phyloP scores from a whole-genome alignment of 2,113 vertebrate species.

The Pomatostomus ruficeps region DNA sequence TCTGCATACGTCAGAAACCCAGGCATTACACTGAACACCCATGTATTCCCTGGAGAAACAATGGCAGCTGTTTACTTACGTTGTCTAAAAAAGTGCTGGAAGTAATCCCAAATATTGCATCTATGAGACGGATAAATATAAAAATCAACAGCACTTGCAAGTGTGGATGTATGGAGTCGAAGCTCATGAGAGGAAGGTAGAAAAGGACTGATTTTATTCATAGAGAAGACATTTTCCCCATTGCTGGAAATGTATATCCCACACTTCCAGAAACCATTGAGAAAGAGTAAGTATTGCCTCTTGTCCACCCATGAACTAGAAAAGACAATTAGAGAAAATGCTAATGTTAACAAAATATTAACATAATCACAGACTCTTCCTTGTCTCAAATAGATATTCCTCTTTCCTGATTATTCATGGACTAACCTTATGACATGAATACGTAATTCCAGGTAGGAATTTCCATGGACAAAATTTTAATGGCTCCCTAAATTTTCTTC shows the following conservation, averaged over 20 bases:
- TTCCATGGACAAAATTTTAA: not conserved
- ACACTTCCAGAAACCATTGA: not conserved
- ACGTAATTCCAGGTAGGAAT: not conserved
- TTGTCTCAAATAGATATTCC: not conserved
- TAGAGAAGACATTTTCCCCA: not conserved
- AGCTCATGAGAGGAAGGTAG: not conserved
- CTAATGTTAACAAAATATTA: not conserved
- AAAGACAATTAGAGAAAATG: not conserved
- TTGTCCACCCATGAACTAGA: not conserved
- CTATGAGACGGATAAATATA: not conserved
- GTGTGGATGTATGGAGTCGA: not conserved
- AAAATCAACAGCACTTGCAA: not conserved
- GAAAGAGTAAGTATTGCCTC: not conserved
- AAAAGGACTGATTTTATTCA: not conserved
- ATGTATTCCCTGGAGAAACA: not conserved
- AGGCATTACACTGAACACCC: not conserved
- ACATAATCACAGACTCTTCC: not conserved
- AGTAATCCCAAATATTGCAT: not conserved
- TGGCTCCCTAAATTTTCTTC: not conserved
- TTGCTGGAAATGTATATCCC: not conserved
- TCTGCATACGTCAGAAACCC: not conserved
- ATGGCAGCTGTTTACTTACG: not conserved
- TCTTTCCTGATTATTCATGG: not conserved
- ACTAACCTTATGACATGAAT: not conserved
- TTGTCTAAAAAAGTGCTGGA: not conserved